A percentile compares a stretch with the other conserved stretches of the same genome.
phyloP scores from a whole-genome alignment of 2,113 vertebrate genomes.

The Vombatus ursinus region DNA sequence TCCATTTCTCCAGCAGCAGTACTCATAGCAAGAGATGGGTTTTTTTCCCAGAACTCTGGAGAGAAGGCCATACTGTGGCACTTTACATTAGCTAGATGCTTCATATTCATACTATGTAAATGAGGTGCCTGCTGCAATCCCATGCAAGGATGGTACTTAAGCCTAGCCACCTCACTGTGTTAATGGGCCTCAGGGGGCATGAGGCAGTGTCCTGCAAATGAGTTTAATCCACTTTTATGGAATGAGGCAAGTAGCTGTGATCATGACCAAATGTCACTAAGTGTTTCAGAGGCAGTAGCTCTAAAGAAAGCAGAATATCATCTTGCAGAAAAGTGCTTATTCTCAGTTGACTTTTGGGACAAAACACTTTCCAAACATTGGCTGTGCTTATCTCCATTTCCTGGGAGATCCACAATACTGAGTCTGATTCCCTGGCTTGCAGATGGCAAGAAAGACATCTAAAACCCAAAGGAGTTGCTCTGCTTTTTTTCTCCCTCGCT shows the following conservation, averaged over 20 bases:
- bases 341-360: constrained; percentile 27
- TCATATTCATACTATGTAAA: constrained; percentile 71
- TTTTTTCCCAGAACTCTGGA: neutral
- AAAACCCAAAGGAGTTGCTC: neutral
- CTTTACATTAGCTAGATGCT: constrained; percentile 61
- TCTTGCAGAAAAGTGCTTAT: constrained; percentile 20
- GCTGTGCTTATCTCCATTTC: neutral
- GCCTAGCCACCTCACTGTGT: constrained; percentile 59
- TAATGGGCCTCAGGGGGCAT: constrained; percentile 60
- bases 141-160: constrained; percentile 62
- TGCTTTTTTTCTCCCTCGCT: neutral
- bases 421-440: neutral
- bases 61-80: neutral
- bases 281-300: constrained; percentile 40
- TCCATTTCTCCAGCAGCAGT: constrained; percentile 12
- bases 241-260: constrained; percentile 60
- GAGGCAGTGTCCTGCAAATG: constrained; percentile 42
- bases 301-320: constrained; percentile 27
- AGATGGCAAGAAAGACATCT: neutral
- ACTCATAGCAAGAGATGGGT: constrained; percentile 12
- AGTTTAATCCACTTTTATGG: constrained; percentile 41
- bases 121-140: constrained; percentile 59
- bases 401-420: constrained; percentile 6
- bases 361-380: constrained; percentile 46
- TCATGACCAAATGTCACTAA: constrained; percentile 48